phyloP scores from a whole-genome alignment of 2,888 invertebrate species.

The Fragum whitleyi region DNA sequence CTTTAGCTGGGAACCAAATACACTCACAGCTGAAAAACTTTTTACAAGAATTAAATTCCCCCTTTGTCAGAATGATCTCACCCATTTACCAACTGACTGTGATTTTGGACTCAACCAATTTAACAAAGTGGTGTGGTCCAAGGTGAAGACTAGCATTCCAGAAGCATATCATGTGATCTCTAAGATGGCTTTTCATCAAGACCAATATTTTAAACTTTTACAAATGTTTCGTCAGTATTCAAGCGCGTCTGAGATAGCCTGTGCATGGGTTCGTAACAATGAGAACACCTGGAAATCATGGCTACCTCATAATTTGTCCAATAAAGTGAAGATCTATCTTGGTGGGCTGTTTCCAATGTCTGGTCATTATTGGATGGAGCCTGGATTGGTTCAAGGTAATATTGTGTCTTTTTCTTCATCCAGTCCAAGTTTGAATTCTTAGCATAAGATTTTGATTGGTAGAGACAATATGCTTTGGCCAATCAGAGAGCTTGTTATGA shows the following conservation, averaged over 20 bases:
- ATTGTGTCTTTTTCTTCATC: too few species aligned
- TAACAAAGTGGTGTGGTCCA: constrained; percentile 89
- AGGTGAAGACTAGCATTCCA: constrained; percentile 87
- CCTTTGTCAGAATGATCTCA: constrained; percentile 86
- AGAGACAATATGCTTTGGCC: too few species aligned
- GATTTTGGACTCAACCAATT: constrained; percentile 90
- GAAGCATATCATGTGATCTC: constrained; percentile 83
- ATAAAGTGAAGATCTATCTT: constrained; percentile 87
- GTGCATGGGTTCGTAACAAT: constrained; percentile 88
- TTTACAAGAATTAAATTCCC: constrained; percentile 89
- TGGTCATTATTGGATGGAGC: constrained; percentile 88
- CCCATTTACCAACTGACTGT: constrained; percentile 86
- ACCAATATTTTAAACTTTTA: constrained; percentile 87
- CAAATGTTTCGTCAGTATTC: constrained; percentile 62
- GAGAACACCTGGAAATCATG: constrained; percentile 85
- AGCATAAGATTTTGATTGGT: background rate
- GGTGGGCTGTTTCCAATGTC: constrained; percentile 91
- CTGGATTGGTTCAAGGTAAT: constrained; percentile 87
- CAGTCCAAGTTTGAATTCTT: constrained; percentile 13
- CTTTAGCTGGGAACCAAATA: constrained; percentile 89
- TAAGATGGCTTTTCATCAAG: constrained; percentile 86
- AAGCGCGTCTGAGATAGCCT: constrained; percentile 87
- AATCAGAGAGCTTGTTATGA: too few species aligned
- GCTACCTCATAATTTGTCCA: constrained; percentile 84
- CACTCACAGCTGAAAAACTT: constrained; percentile 85